Conservation (phyloP, 2,888 invertebrate species). For the Meteorus colon region DNA sequence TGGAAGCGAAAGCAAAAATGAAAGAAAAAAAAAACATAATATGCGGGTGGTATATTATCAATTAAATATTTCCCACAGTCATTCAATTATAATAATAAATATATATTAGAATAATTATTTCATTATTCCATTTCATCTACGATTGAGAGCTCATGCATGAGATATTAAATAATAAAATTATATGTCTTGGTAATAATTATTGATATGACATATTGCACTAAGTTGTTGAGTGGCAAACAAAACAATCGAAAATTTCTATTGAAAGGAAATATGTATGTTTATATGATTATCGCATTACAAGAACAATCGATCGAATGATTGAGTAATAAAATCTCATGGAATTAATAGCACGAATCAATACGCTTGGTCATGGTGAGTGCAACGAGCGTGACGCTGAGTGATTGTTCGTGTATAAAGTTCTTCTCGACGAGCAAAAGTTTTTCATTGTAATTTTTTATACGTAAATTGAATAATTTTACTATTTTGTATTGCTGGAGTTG, state of each 20-base stretch:
- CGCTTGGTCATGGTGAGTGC: constrained; percentile 17
- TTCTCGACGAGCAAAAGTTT: no score
- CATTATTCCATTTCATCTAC: constrained; percentile 23
- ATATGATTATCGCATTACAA: background rate
- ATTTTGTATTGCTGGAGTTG: no score
- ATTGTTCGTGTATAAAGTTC: background rate
- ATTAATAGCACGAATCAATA: constrained; percentile 7
- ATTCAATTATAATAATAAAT: background rate
- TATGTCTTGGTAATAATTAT: no score
- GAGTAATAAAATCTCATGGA: constrained; percentile 14
- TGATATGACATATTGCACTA: constrained; percentile 2
- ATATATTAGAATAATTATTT: background rate
- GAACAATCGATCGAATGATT: constrained; percentile 14
- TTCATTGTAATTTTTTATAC: no score
- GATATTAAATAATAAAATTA: background rate
- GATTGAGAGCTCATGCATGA: constrained; percentile 2
- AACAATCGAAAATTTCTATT: constrained; percentile 2
- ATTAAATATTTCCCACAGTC: constrained; percentile 22
- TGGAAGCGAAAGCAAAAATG: no score
- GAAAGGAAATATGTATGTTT: no score
- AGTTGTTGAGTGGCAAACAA: background rate
- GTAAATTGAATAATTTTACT: no score
- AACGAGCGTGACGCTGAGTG: constrained; percentile 15
- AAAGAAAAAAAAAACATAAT: background rate
- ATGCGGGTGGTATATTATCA: constrained; percentile 6